Evolutionary conservation across 2,113 vertebrate genomes (phyloP).

Genomic region (Alces alces): DNA sequence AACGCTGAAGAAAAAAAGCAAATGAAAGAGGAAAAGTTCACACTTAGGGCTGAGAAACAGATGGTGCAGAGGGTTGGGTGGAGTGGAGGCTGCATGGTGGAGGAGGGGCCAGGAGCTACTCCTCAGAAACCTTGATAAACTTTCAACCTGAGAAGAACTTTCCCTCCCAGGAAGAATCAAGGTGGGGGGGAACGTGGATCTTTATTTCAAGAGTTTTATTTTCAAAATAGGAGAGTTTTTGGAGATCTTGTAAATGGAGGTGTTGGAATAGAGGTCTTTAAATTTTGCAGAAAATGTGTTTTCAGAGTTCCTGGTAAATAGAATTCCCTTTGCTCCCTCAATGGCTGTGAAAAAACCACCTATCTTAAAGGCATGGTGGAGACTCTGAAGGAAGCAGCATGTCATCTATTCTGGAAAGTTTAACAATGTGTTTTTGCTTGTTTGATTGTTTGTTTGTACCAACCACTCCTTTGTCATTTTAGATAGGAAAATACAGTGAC

Average conservation of each 20-base stretch:
- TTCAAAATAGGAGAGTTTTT: not conserved
- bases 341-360: not conserved
- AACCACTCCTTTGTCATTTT: not conserved
- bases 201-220: constrained; percentile 7
- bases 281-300: not conserved
- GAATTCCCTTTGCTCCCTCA: not conserved
- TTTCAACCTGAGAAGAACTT: not conserved
- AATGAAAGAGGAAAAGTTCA: constrained; percentile 71
- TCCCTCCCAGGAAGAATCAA: not conserved
- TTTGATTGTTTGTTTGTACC: not conserved
- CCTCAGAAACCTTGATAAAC: not conserved
- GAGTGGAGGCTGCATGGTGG: not conserved
- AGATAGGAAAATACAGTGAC: not conserved
- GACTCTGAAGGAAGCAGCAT: not conserved
- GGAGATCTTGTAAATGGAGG: not conserved
- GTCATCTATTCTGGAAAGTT: not conserved
- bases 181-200: not conserved
- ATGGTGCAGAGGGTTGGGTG: constrained; percentile 68
- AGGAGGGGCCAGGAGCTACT: not conserved
- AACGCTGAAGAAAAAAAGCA: constrained; percentile 71
- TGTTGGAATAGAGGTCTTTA: not conserved
- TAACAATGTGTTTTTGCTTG: not conserved
- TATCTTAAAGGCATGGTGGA: not conserved
- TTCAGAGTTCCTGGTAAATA: not conserved
- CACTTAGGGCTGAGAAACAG: constrained; percentile 79